These are phyloP conservation scores for Axea sp. DNA, from an alignment of 2,888 invertebrate genomes.

Conservation along the genomic window DNA sequence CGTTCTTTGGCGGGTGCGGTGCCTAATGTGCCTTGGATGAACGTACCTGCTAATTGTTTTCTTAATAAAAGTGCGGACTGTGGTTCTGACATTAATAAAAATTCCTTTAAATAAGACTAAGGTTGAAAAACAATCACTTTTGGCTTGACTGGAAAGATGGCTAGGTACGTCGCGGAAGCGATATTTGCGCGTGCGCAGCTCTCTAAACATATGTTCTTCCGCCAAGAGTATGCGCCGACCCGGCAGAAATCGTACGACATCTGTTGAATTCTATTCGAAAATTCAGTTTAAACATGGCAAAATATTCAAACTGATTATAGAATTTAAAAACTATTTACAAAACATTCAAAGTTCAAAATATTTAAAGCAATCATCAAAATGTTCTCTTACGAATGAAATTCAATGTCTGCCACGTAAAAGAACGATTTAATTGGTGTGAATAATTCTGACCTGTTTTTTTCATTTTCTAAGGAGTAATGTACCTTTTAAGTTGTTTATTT, in stretches of 20 bases:
- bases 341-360: too few species aligned
- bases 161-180: conserved; percentile 80
- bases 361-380: too few species aligned
- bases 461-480: too few species aligned
- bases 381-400: too few species aligned
- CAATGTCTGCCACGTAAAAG: too few species aligned
- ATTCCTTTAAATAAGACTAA: conserved; percentile 87
- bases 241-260: conserved; percentile 25
- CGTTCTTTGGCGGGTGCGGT: conserved; percentile 69
- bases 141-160: conserved; percentile 86
- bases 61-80: conserved; percentile 96
- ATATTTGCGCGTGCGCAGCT: conserved; percentile 76
- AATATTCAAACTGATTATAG: background rate
- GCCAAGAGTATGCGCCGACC: conserved; percentile 70
- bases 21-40: background rate
- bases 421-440: too few species aligned
- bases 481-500: too few species aligned
- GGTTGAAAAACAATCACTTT: conserved; percentile 87
- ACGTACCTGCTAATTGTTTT: conserved; percentile 95
- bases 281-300: too few species aligned
- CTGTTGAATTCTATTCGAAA: background rate
- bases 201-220: conserved; percentile 78
- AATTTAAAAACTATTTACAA: background rate
- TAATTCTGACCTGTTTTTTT: too few species aligned
- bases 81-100: conserved; percentile 96